Conservation (phyloP, 2,113 vertebrate species). For the Phaethon lepturus region DNA sequence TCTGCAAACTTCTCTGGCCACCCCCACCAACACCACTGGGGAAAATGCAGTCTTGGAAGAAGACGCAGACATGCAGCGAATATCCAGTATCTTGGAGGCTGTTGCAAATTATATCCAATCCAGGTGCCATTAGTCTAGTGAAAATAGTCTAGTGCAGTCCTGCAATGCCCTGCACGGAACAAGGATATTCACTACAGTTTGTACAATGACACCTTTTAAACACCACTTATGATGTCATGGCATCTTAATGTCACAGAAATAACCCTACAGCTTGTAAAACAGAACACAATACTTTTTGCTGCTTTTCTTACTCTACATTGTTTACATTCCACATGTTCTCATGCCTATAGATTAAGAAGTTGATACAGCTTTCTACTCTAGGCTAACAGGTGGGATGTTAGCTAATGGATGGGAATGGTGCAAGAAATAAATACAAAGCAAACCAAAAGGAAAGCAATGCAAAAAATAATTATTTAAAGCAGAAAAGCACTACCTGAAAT, state of each 20-base stretch:
- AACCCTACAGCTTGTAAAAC: neutral
- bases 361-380: neutral
- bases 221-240: neutral
- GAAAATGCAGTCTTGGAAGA: neutral
- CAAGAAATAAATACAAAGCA: neutral
- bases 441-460: neutral
- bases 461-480: neutral
- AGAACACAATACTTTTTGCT: neutral
- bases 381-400: neutral
- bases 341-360: neutral
- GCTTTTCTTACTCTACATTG: neutral
- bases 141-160: neutral
- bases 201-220: neutral
- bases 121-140: neutral
- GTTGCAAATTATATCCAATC: neutral
- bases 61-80: neutral
- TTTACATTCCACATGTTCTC: neutral
- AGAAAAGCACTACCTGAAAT: neutral
- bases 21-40: neutral
- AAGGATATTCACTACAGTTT: neutral
- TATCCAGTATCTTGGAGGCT: neutral
- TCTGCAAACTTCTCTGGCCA: neutral
- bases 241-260: neutral
- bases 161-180: neutral
- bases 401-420: neutral